These are phyloP conservation scores for Spialia ferax DNA, from an alignment of 2,888 invertebrate genomes.

Conservation along the genomic window DNA sequence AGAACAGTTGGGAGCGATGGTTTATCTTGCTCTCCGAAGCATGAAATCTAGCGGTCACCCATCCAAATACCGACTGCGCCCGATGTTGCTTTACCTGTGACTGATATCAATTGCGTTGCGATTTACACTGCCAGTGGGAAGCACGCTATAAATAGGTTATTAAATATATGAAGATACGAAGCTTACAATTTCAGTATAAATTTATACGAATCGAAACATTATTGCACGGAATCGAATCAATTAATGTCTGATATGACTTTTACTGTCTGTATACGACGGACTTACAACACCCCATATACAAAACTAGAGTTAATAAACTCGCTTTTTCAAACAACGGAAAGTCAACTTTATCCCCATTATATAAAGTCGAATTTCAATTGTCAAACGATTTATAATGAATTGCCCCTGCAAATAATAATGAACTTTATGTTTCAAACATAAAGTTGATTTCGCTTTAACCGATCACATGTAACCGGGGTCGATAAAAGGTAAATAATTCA, in stretches of 20 bases:
- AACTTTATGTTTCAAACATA: background rate
- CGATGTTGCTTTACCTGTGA: too few species aligned
- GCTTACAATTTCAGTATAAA: background rate
- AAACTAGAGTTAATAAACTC: background rate
- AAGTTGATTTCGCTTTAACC: background rate
- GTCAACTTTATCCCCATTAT: background rate
- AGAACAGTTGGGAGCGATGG: too few species aligned
- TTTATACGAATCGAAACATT: background rate
- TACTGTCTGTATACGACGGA: background rate
- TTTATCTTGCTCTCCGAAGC: too few species aligned
- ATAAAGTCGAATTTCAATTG: background rate
- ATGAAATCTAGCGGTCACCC: too few species aligned
- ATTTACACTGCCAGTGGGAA: too few species aligned
- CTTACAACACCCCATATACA: background rate
- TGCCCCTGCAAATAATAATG: background rate
- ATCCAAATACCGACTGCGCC: too few species aligned
- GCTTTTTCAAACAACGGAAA: background rate
- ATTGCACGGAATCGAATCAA: background rate
- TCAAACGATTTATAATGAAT: background rate
- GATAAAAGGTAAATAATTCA: conserved; percentile 6
- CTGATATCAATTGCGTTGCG: too few species aligned
- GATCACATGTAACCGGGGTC: background rate
- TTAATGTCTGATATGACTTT: background rate
- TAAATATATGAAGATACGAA: too few species aligned
- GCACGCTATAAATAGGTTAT: too few species aligned